These are phyloP conservation scores for Neria commutata DNA, from an alignment of 2,888 invertebrate species.

Conservation along the genomic window DNA sequence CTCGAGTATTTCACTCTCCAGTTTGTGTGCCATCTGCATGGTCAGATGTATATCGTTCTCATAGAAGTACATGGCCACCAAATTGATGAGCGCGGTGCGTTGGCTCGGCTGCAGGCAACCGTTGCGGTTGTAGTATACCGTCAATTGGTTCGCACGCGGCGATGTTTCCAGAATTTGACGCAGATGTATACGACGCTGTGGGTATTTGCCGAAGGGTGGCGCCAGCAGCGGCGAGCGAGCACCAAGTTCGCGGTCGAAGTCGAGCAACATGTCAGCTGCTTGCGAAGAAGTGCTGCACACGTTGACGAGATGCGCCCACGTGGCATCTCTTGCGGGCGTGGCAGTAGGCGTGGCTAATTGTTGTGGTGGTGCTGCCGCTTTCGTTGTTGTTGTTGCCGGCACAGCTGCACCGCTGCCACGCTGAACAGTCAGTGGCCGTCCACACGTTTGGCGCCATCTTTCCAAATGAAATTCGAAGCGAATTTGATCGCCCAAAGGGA, in stretches of 20 bases:
- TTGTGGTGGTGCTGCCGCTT: no score
- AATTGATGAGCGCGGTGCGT: slow-evolving; percentile 44
- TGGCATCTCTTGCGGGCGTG: no score
- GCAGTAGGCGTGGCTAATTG: no score
- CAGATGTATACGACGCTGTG: not conserved
- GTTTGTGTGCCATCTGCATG: slow-evolving; percentile 44
- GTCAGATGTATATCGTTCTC: slow-evolving; percentile 48
- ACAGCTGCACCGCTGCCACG: no score
- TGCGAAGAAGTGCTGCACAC: no score
- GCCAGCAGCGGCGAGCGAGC: not conserved
- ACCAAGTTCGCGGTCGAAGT: no score
- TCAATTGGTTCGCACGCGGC: slow-evolving; percentile 35
- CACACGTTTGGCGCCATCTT: slow-evolving; percentile 48
- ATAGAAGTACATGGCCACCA: slow-evolving; percentile 50
- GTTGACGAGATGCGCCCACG: no score
- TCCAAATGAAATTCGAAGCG: slow-evolving; percentile 53
- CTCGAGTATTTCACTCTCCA: slow-evolving; percentile 48
- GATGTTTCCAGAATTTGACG: slow-evolving; percentile 39
- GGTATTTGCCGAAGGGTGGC: not conserved
- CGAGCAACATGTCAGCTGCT: no score
- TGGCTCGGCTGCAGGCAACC: slow-evolving; percentile 40
- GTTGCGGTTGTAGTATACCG: slow-evolving; percentile 39
- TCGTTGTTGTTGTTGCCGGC: no score
- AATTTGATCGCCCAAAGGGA: slow-evolving; percentile 46
- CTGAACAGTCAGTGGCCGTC: slow-evolving; percentile 43